Percentiles rank a stretch among this genome's conserved stretches.
Conservation (phyloP, 2,888 invertebrate species). For the Electrophaes corylata region DNA sequence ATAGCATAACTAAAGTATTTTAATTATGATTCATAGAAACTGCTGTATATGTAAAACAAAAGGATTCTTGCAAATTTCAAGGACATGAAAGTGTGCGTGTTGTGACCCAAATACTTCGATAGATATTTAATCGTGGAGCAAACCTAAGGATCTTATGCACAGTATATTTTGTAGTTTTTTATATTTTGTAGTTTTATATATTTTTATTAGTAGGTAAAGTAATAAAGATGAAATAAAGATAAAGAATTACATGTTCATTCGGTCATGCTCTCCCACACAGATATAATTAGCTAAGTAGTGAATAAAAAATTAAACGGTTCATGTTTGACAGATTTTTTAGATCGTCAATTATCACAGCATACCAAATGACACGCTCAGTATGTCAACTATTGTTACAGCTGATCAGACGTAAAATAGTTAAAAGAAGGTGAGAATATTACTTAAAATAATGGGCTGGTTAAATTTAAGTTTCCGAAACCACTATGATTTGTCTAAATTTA, state of each 20-base stretch:
- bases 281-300: conserved; percentile 3
- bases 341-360: background rate
- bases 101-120: background rate
- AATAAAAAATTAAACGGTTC: background rate
- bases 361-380: background rate
- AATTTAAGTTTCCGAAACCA: too few species aligned
- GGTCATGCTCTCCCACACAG: conserved; percentile 7
- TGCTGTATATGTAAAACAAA: conserved; percentile 4
- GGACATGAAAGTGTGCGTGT: background rate
- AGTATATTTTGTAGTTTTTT: too few species aligned
- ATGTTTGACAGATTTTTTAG: conserved; percentile 22
- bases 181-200: too few species aligned
- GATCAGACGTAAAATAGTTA: too few species aligned
- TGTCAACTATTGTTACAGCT: background rate
- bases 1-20: background rate
- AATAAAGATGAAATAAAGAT: background rate
- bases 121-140: too few species aligned
- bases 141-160: too few species aligned
- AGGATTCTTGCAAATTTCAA: background rate
- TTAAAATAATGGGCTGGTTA: too few species aligned
- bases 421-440: too few species aligned
- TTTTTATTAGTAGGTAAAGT: too few species aligned
- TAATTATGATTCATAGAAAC: background rate
- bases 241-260: background rate
- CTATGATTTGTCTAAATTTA: too few species aligned